Percentiles rank a stretch among this genome's conserved stretches.
Conservation (phyloP, 2,797 vertebrate species). For the Novumbra hubbsi region DNA sequence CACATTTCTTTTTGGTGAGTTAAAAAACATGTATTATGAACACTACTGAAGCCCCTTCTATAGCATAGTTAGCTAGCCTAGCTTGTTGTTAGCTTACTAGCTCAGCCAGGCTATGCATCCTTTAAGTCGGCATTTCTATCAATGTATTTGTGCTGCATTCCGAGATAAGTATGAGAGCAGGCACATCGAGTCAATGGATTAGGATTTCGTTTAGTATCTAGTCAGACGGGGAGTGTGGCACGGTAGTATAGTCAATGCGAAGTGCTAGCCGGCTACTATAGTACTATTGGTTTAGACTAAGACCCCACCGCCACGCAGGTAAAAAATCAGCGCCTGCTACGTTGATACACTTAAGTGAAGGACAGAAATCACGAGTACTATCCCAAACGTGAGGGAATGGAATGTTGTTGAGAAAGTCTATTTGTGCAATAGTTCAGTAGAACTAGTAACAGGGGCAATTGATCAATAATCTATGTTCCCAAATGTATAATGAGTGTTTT, state of each 20-base stretch:
- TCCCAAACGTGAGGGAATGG: neutral
- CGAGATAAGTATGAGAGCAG: neutral
- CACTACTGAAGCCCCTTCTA: conserved; percentile 8
- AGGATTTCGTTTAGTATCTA: neutral
- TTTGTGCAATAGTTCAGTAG: neutral
- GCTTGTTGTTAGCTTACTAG: neutral
- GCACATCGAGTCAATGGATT: neutral
- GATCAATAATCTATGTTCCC: neutral
- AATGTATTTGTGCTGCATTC: neutral
- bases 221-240: neutral
- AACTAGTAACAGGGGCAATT: neutral
- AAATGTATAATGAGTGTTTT: neutral
- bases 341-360: neutral
- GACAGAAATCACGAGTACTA: neutral
- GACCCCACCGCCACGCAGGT: no score
- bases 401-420: neutral
- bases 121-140: neutral
- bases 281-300: neutral
- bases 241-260: neutral
- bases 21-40: conserved; percentile 36
- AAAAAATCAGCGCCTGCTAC: no score
- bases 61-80: conserved; percentile 22
- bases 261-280: neutral
- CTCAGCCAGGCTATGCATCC: neutral
- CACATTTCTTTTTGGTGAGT: conserved; percentile 44